phyloP scores from a whole-genome alignment of 2,888 invertebrate genomes.

The Drosophila nr. perissopoda region DNA sequence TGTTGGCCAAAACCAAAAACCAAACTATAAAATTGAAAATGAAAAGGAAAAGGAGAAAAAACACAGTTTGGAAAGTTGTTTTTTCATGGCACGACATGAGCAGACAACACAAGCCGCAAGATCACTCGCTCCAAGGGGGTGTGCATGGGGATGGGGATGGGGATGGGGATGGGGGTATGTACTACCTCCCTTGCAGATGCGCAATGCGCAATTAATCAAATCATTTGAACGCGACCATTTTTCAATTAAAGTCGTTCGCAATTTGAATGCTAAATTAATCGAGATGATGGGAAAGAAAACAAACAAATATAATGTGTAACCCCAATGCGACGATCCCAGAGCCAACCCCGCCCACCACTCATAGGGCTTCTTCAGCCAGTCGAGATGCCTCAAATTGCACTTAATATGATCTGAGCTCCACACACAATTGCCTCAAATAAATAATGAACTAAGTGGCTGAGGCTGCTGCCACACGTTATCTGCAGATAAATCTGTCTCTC shows the following conservation, averaged over 20 bases:
- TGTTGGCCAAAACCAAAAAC: neutral
- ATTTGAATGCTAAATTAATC: slow-evolving; percentile 47
- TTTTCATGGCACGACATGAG: slow-evolving; percentile 31
- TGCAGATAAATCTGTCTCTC: neutral
- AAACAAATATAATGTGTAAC: neutral
- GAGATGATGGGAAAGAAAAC: neutral
- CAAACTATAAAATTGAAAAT: too few species aligned
- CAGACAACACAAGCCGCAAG: slow-evolving; percentile 40
- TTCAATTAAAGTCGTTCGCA: slow-evolving; percentile 55
- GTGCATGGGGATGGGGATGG: neutral
- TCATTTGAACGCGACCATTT: slow-evolving; percentile 36
- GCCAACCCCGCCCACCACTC: slow-evolving; percentile 5
- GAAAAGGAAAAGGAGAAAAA: slow-evolving; percentile 3
- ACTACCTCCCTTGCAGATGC: neutral
- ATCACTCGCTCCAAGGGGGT: slow-evolving; percentile 1
- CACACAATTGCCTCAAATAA: slow-evolving; percentile 36
- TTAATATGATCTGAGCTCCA: slow-evolving; percentile 26
- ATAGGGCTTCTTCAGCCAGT: slow-evolving; percentile 38
- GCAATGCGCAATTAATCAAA: slow-evolving; percentile 67
- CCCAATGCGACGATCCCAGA: neutral
- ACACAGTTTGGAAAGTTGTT: slow-evolving; percentile 34
- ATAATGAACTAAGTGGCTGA: neutral
- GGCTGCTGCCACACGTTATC: neutral
- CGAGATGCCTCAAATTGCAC: slow-evolving; percentile 26
- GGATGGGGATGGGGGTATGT: neutral